phyloP scores from a whole-genome alignment of 2,113 vertebrate genomes.

The Onychorhynchus coronatus region DNA sequence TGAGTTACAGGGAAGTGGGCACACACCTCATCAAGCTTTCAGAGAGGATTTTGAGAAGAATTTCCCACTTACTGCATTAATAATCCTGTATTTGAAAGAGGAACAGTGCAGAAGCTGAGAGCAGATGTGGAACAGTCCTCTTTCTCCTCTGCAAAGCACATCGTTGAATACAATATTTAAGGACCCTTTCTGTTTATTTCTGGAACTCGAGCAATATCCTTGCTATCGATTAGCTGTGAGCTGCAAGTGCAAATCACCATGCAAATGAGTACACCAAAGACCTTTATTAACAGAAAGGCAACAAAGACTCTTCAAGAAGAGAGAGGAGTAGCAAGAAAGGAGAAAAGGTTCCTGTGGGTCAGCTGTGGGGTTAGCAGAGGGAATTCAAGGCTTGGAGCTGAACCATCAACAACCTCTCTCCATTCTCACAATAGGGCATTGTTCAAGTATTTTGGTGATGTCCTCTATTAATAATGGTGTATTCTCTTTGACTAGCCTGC shows the following conservation, averaged over 20 bases:
- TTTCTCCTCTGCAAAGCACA: background rate
- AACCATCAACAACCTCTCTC: background rate
- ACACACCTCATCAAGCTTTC: constrained; percentile 50
- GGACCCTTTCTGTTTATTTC: background rate
- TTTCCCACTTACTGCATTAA: constrained; percentile 40
- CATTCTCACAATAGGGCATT: constrained; percentile 16
- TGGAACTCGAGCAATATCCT: background rate
- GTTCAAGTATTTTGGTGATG: constrained; percentile 1
- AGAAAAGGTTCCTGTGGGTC: constrained; percentile 12
- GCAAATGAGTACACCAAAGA: background rate
- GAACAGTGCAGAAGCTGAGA: background rate
- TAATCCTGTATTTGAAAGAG: background rate
- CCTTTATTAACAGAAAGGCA: background rate
- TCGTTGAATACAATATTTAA: background rate
- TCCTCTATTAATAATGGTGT: constrained; percentile 38
- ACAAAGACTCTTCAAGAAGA: constrained; percentile 14
- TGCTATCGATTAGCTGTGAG: background rate
- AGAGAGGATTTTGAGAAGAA: constrained; percentile 45
- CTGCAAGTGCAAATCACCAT: background rate
- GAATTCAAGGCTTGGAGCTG: background rate
- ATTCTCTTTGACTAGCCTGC: constrained; percentile 4
- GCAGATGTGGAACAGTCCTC: background rate
- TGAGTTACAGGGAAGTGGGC: constrained; percentile 1
- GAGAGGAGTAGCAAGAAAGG: background rate
- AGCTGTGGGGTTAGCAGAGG: background rate